A percentile compares a stretch with the other conserved stretches of the same genome.
phyloP scores from a whole-genome alignment of 2,797 vertebrate species.

The Garrulus glandarius region DNA sequence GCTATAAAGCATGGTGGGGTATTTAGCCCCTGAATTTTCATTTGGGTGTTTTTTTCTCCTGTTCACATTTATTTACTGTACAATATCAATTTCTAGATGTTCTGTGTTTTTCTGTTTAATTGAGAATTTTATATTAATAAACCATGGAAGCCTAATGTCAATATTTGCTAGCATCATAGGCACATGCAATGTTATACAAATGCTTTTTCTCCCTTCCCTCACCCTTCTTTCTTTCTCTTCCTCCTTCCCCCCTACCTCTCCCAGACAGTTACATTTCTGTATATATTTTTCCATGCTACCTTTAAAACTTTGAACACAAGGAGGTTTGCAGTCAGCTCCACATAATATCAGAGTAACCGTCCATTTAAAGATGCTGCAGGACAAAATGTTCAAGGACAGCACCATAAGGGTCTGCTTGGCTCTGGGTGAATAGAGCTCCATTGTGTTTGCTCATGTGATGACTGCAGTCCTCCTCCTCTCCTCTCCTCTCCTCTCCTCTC shows the following conservation, averaged over 20 bases:
- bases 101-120: background rate
- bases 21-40: conserved; percentile 4
- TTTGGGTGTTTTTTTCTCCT: background rate
- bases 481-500: background rate
- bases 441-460: background rate
- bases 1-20: background rate
- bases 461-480: background rate
- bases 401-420: background rate
- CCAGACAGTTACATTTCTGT: background rate
- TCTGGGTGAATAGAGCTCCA: background rate
- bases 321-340: background rate
- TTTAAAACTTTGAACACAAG: background rate
- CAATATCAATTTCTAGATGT: background rate
- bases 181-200: background rate
- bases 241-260: background rate
- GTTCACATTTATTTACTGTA: background rate
- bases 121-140: background rate
- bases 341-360: rapidly evolving
- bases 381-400: background rate
- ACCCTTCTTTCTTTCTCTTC: background rate
- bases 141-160: background rate
- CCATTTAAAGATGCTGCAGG: background rate
- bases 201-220: background rate
- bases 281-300: background rate
- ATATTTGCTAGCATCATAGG: background rate